Evolutionary conservation across 2,797 vertebrate genomes (phyloP).

Genomic region (Parauchenoglanis punctatus): DNA sequence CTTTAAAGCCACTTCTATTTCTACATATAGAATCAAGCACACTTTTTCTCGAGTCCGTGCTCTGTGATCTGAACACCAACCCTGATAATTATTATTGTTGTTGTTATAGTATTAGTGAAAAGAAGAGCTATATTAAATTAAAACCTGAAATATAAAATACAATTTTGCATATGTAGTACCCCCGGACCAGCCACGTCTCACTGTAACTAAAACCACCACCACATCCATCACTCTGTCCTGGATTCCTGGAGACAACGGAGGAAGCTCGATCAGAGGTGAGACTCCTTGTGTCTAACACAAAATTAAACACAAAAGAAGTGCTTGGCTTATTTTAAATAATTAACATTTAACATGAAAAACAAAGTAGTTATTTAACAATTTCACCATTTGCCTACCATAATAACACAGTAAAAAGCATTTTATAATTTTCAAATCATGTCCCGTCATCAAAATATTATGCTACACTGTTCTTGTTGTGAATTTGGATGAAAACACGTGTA

Average conservation of each 20-base stretch:
- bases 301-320: no score
- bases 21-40: neutral
- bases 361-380: neutral
- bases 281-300: neutral
- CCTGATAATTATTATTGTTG: neutral
- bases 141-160: neutral
- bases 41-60: neutral
- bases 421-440: neutral
- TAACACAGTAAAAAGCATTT: neutral
- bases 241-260: constrained; percentile 98
- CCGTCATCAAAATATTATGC: neutral
- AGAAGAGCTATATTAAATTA: neutral
- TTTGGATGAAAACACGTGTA: neutral
- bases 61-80: neutral
- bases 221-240: constrained; percentile 97
- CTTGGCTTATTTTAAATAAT: neutral
- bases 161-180: constrained; percentile 78
- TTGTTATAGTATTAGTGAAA: neutral
- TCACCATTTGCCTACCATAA: neutral
- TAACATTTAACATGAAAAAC: neutral
- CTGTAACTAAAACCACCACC: constrained; percentile 97
- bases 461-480: neutral
- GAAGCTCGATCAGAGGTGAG: constrained; percentile 97
- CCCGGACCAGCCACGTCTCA: constrained; percentile 96
- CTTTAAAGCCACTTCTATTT: neutral